A percentile compares a stretch with the other conserved stretches of the same genome.
These are phyloP conservation scores for Periophthalmus modestus DNA, from an alignment of 2,113 vertebrate species.

Conservation along the genomic window DNA sequence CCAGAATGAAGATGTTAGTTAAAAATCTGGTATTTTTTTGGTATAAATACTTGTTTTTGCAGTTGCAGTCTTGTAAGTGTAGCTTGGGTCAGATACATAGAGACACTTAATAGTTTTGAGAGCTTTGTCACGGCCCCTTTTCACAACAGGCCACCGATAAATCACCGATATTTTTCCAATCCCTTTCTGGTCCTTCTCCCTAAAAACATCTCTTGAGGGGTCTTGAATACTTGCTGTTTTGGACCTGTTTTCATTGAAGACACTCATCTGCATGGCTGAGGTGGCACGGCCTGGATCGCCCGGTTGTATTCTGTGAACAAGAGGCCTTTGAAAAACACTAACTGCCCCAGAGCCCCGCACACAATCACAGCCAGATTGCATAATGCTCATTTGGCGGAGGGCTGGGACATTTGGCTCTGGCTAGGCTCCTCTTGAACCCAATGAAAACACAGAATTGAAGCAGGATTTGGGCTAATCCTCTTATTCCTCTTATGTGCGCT, in stretches of 20 bases:
- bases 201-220: not conserved
- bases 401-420: slow-evolving; percentile 59
- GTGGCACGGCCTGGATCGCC: slow-evolving; percentile 46
- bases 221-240: slow-evolving; percentile 26
- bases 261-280: slow-evolving; percentile 46
- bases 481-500: slow-evolving; percentile 48
- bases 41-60: too few species aligned
- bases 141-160: not conserved
- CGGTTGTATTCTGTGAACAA: slow-evolving; percentile 59
- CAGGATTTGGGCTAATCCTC: slow-evolving; percentile 70
- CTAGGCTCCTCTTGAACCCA: slow-evolving; percentile 55
- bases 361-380: slow-evolving; percentile 58
- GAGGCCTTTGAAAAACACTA: slow-evolving; percentile 57
- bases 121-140: too few species aligned
- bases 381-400: slow-evolving; percentile 60
- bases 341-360: slow-evolving; percentile 37
- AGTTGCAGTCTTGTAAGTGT: too few species aligned
- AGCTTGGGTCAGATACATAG: too few species aligned
- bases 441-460: slow-evolving; percentile 62
- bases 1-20: too few species aligned
- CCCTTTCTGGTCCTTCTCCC: not conserved
- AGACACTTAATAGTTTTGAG: too few species aligned
- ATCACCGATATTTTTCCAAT: not conserved
- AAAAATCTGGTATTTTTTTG: too few species aligned
- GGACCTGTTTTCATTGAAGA: slow-evolving; percentile 30